Evolutionary conservation across 2,888 invertebrate species (phyloP).

Genomic region (Dicycla oo): DNA sequence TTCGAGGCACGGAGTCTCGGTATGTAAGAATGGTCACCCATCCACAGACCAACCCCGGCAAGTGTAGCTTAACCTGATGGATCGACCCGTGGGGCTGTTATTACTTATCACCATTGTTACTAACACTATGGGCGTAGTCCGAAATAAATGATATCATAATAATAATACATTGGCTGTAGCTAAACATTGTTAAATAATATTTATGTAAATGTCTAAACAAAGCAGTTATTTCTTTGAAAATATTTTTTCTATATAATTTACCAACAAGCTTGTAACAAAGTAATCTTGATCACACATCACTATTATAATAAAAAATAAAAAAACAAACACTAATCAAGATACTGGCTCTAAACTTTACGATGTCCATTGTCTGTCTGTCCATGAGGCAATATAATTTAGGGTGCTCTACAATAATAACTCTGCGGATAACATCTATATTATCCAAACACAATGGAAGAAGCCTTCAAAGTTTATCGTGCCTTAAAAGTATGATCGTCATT

Average conservation of each 20-base stretch:
- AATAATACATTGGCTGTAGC: neutral
- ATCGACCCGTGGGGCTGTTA: no score
- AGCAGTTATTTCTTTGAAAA: neutral
- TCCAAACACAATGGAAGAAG: constrained; percentile 51
- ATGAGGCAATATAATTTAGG: constrained; percentile 66
- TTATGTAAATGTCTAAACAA: neutral
- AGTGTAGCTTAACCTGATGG: no score
- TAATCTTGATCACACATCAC: constrained; percentile 6
- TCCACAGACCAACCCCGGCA: no score
- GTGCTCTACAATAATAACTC: constrained; percentile 65
- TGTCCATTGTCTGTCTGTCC: constrained; percentile 61
- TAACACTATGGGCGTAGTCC: no score
- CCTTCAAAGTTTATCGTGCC: constrained; percentile 43
- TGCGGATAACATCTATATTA: constrained; percentile 72
- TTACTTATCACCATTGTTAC: no score
- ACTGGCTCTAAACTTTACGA: constrained; percentile 59
- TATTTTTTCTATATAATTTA: neutral
- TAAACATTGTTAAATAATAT: neutral
- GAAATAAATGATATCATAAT: no score
- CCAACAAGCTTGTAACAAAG: neutral
- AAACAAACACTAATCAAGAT: constrained; percentile 56
- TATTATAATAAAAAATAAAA: constrained; percentile 31
- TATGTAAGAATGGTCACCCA: no score
- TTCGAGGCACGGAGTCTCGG: no score
- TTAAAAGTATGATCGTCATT: constrained; percentile 53